phyloP scores from a whole-genome alignment of 2,888 invertebrate species.

The Glyphotaelius pellucidus region DNA sequence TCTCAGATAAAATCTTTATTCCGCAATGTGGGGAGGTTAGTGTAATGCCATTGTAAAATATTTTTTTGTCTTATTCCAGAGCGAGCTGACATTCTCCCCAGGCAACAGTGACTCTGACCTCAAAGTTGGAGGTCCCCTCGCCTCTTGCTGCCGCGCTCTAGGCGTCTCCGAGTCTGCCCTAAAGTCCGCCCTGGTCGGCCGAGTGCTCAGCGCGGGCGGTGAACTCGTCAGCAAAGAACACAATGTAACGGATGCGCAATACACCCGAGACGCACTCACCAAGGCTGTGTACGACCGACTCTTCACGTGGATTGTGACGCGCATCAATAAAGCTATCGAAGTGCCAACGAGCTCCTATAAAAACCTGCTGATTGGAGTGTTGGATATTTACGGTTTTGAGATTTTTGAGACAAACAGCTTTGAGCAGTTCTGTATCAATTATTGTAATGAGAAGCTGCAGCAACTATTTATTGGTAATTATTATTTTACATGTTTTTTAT shows the following conservation, averaged over 20 bases:
- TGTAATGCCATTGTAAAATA: no score
- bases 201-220: conserved; percentile 95
- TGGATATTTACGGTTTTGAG: conserved; percentile 99
- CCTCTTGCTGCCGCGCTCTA: conserved; percentile 74
- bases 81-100: conserved; percentile 79
- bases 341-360: conserved; percentile 82
- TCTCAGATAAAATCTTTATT: no score
- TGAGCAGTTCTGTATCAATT: conserved; percentile 99
- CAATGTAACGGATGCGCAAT: conserved; percentile 89
- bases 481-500: conserved; percentile 13
- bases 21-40: no score
- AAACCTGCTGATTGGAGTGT: conserved; percentile 92
- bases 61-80: conserved; percentile 70
- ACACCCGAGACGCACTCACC: conserved; percentile 94
- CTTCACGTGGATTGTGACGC: conserved; percentile 95
- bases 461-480: conserved; percentile 95
- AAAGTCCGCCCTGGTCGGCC: conserved; percentile 86
- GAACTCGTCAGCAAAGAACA: conserved; percentile 95
- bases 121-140: conserved; percentile 77
- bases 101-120: conserved; percentile 80
- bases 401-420: conserved; percentile 98
- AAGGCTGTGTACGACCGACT: conserved; percentile 97
- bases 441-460: conserved; percentile 98
- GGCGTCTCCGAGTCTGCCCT: conserved; percentile 83
- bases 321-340: conserved; percentile 94